Percentiles rank a stretch among this genome's conserved stretches.
These are phyloP conservation scores for Nesogale talazaci DNA, from an alignment of 2,113 vertebrate genomes.

Conservation along the genomic window DNA sequence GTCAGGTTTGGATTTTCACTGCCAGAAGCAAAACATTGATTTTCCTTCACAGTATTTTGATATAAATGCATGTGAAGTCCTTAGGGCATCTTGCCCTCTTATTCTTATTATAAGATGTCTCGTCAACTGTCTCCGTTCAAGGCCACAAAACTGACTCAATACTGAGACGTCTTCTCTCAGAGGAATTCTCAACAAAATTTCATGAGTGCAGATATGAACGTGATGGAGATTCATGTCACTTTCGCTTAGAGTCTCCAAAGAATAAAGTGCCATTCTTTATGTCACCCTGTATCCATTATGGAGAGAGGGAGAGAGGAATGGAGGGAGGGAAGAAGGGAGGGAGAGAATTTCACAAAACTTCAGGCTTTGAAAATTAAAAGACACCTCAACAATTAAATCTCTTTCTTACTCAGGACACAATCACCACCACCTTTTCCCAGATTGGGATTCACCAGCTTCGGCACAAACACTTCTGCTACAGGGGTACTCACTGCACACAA, in stretches of 20 bases:
- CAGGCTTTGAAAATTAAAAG: background rate
- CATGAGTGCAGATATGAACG: background rate
- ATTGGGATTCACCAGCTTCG: background rate
- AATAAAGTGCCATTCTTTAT: conserved; percentile 46
- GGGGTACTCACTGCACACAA: background rate
- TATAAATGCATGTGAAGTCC: conserved; percentile 40
- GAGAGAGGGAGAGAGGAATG: background rate
- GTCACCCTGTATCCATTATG: background rate
- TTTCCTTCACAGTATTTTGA: conserved; percentile 60
- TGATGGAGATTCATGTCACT: conserved; percentile 51
- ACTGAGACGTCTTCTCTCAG: background rate
- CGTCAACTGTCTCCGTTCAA: conserved; percentile 52
- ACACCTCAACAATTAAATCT: background rate
- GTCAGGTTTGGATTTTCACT: conserved; percentile 59
- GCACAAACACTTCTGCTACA: background rate
- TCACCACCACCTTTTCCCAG: background rate
- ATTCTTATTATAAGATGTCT: conserved; percentile 30
- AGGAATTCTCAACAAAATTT: conserved; percentile 70
- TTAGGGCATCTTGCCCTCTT: conserved; percentile 51
- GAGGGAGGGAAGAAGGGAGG: too few relatives aligned
- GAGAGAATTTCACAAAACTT: background rate
- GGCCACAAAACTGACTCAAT: conserved; percentile 51
- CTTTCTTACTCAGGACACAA: background rate
- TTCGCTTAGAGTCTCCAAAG: conserved; percentile 52
- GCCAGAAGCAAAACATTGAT: conserved; percentile 67